phyloP scores from a whole-genome alignment of 2,888 invertebrate species.

The Blastobasis adustella region DNA sequence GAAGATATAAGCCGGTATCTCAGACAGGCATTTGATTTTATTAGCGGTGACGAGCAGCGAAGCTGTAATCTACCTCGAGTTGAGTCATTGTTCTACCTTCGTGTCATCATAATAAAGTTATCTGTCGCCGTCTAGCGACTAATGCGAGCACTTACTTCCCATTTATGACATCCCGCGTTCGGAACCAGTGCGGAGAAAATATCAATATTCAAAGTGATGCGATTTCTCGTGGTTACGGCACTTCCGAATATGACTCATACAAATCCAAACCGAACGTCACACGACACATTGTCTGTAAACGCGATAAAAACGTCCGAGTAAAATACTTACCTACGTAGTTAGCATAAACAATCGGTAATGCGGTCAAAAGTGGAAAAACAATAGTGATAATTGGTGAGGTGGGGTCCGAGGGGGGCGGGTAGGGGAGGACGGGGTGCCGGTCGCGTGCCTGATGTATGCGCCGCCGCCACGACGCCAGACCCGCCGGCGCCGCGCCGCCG shows the following conservation, averaged over 20 bases:
- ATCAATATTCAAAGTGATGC: too few relatives aligned
- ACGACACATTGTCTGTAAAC: too few relatives aligned
- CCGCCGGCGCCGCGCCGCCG: slow-evolving; percentile 60
- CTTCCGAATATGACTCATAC: too few relatives aligned
- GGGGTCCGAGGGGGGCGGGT: slow-evolving; percentile 17
- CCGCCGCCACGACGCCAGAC: slow-evolving; percentile 69
- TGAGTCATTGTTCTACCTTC: slow-evolving; percentile 16
- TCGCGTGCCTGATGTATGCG: slow-evolving; percentile 72
- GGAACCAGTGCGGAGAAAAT: too few relatives aligned
- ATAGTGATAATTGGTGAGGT: slow-evolving; percentile 55
- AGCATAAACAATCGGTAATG: slow-evolving; percentile 20
- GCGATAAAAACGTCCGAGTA: too few relatives aligned
- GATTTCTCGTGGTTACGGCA: too few relatives aligned
- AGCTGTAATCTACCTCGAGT: slow-evolving; percentile 13
- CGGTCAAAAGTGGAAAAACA: slow-evolving; percentile 47
- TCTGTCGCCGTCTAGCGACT: slow-evolving; percentile 2
- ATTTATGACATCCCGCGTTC: too few relatives aligned
- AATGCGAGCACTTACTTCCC: too few relatives aligned
- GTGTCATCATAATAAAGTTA: slow-evolving; percentile 7
- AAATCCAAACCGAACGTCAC: too few relatives aligned
- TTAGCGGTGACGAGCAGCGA: slow-evolving; percentile 17
- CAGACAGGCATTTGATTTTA: slow-evolving; percentile 17
- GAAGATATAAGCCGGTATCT: background rate
- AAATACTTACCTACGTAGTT: too few relatives aligned
- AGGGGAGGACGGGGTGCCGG: slow-evolving; percentile 25